Conservation (phyloP, 2,888 invertebrate species). For the Alitta virens region DNA sequence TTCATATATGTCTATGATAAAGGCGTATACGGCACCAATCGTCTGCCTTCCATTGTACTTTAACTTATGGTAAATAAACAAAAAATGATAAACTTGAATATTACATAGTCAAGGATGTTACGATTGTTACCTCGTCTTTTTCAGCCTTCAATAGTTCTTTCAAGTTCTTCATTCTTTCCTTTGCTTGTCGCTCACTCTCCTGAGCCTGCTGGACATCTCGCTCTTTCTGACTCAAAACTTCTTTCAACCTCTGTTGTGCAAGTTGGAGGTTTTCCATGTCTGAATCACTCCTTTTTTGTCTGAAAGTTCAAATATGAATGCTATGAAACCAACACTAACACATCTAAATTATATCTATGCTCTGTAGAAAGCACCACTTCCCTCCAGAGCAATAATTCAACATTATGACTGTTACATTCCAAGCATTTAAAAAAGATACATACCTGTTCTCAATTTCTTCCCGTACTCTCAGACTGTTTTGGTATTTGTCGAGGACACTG, state of each 20-base stretch:
- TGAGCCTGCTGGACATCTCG: slow-evolving; percentile 36
- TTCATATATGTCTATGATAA: no score
- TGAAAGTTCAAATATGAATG: no score
- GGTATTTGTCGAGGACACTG: slow-evolving; percentile 41
- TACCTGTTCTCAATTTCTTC: slow-evolving; percentile 49
- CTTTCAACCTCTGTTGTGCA: slow-evolving; percentile 34
- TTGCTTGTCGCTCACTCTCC: slow-evolving; percentile 46
- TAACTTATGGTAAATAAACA: no score
- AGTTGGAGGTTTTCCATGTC: slow-evolving; percentile 42
- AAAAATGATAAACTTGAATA: no score
- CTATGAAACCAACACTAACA: no score
- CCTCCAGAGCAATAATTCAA: no score
- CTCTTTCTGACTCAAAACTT: slow-evolving; percentile 35
- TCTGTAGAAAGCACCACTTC: no score
- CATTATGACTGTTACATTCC: background rate
- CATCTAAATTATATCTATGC: no score
- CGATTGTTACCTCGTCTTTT: slow-evolving; percentile 50
- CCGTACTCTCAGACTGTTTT: slow-evolving; percentile 34
- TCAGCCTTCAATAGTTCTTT: slow-evolving; percentile 41
- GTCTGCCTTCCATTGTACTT: no score
- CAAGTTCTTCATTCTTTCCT: slow-evolving; percentile 37
- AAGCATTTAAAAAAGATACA: background rate
- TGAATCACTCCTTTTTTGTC: slow-evolving; percentile 19
- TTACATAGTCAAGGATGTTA: no score
- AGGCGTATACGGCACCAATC: no score